Percentiles rank a stretch among this genome's conserved stretches.
These are phyloP conservation scores for Sinocyclocheilus anshuiensis DNA, from an alignment of 2,113 vertebrate species.

Conservation along the genomic window DNA sequence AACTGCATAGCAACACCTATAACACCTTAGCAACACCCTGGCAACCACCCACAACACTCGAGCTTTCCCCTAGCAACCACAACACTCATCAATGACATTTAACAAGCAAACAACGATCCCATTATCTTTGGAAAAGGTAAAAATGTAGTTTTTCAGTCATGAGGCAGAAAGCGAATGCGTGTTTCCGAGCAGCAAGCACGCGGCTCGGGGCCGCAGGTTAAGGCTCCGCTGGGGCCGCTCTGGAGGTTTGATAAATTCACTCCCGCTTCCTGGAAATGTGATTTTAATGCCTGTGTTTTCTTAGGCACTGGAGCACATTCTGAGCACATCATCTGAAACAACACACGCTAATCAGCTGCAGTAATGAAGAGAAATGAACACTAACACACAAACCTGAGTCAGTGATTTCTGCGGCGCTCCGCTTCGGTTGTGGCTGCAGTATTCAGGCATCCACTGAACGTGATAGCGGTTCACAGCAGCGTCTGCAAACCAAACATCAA, in stretches of 20 bases:
- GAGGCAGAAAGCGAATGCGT: neutral
- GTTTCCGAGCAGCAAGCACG: neutral
- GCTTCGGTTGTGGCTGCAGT: conserved; percentile 85
- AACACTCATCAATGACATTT: neutral
- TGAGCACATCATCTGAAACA: conserved; percentile 65
- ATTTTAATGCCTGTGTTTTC: conserved; percentile 69
- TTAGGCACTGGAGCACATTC: conserved; percentile 57
- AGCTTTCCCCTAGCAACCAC: neutral
- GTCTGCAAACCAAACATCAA: conserved; percentile 68
- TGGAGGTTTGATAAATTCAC: conserved; percentile 56
- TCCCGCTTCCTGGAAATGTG: conserved; percentile 67
- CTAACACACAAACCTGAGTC: conserved; percentile 78
- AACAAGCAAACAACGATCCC: neutral
- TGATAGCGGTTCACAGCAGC: conserved; percentile 78
- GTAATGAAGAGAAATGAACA: conserved; percentile 9
- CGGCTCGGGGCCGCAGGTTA: neutral
- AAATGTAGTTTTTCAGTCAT: neutral
- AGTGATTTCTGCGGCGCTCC: conserved; percentile 76
- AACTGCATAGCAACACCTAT: neutral
- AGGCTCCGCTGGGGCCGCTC: conserved; percentile 18
- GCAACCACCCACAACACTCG: neutral
- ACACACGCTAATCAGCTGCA: conserved; percentile 50
- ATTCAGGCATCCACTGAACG: conserved; percentile 87
- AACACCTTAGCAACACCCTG: neutral
- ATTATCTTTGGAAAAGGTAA: neutral